Evolutionary conservation across 2,888 invertebrate species (phyloP).

Genomic region (Sminthurinus aureus): DNA sequence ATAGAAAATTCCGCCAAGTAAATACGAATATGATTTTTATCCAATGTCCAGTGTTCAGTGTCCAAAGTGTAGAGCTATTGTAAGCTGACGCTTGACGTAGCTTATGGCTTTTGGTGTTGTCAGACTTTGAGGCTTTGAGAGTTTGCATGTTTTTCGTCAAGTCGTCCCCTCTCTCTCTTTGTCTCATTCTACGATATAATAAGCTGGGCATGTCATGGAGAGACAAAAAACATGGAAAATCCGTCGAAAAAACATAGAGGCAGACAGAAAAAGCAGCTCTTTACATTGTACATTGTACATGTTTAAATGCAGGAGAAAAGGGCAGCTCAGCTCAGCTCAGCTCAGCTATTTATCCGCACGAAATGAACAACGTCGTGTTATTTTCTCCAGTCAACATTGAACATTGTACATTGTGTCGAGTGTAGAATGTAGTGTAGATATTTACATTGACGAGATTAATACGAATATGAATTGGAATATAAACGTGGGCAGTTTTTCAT

Average conservation of each 20-base stretch:
- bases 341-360: slow-evolving; percentile 31
- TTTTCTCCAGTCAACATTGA: too few relatives aligned
- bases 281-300: too few relatives aligned
- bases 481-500: slow-evolving; percentile 8
- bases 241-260: not conserved
- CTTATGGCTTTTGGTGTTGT: too few relatives aligned
- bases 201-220: slow-evolving; percentile 11
- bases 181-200: too few relatives aligned
- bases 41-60: too few relatives aligned
- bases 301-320: not conserved
- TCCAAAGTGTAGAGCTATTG: too few relatives aligned
- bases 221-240: slow-evolving; percentile 18
- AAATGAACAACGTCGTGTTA: too few relatives aligned
- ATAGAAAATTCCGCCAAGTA: too few relatives aligned
- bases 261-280: not conserved
- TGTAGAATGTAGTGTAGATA: not conserved
- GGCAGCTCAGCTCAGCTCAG: too few relatives aligned
- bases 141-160: not conserved
- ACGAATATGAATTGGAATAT: not conserved
- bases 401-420: not conserved
- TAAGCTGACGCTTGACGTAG: too few relatives aligned
- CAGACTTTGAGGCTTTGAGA: too few relatives aligned
- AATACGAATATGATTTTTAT: too few relatives aligned
- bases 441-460: not conserved
- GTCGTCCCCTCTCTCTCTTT: not conserved